Conservation (phyloP, 2,113 vertebrate genomes). For the Laticauda colubrina region DNA sequence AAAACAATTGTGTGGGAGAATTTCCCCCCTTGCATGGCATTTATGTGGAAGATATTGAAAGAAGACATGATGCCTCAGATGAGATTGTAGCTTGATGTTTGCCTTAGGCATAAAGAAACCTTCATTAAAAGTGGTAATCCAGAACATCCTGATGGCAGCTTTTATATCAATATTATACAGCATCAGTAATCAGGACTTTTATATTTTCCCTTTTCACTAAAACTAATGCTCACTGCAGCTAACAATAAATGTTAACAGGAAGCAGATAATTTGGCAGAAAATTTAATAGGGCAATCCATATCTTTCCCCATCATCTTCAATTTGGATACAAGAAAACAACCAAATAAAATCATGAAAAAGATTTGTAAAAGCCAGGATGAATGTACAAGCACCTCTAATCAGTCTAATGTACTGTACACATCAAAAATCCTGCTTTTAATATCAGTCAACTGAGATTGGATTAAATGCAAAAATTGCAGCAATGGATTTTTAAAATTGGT, state of each 20-base stretch:
- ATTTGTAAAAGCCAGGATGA: neutral
- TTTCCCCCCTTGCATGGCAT: constrained; percentile 63
- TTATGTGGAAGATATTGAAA: neutral
- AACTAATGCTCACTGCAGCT: neutral
- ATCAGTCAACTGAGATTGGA: neutral
- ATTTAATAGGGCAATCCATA: neutral
- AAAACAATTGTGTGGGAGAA: constrained; percentile 22
- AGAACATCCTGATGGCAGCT: neutral
- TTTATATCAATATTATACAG: neutral
- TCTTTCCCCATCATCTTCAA: neutral
- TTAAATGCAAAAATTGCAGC: neutral
- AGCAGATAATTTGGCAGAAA: neutral
- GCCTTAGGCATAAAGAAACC: neutral
- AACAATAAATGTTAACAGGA: neutral
- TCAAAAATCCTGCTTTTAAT: neutral
- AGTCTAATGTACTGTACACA: neutral
- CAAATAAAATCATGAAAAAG: neutral
- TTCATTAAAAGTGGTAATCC: neutral
- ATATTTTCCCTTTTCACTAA: neutral
- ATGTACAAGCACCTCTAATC: neutral
- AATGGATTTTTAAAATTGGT: neutral
- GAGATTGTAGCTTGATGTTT: neutral
- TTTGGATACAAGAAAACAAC: neutral
- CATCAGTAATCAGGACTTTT: neutral
- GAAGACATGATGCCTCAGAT: neutral